Evolutionary conservation across 2,888 invertebrate genomes (phyloP), one percentile per base, ranked within the genome.

Genomic region (Drosophila histrio): DNA sequence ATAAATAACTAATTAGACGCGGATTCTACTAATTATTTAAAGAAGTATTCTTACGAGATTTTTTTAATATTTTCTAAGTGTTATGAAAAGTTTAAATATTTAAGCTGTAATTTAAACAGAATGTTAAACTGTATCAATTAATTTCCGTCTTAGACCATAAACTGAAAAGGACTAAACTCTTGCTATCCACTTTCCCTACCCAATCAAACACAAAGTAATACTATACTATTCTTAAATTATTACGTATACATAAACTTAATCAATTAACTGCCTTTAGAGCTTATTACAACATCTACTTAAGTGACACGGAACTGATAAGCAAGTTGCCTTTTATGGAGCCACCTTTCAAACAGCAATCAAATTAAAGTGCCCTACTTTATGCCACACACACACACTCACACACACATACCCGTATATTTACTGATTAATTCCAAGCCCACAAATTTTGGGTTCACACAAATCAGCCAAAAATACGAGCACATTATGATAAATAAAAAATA

Each of bases 291-390:
- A 11, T 30, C 13, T 11, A n/a, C 21, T 32, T 9, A n/a, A 41
- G 22, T 50, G 17, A n/a, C 34, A 13, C 2, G 34, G 15, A 22
- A 54, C 9, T 36, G 46, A 61, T 56, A 41, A 9, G 8, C 15
- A 13, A 26, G 13, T 19, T 13, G 30, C 24, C 62, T 61, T 43
- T 19, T 38, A 39, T 43, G 63, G 56, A 58, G 64, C 50, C 67
- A 72, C 68, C 38, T 64, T 74, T 65, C 41, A 64, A 54, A 62
- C 49, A 65, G 75, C 76, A 72, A 78, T 82, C 71, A 79, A 60
- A 62, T 47, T 73, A 60, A 72, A 72, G 66, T 77, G 64, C 46
- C 64, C 9, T 28, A 62, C 58, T 44, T 52, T 34, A 43, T 19
- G 39, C 30, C 54, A 28, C 44, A 60, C 47, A 54, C n/a, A 30